These are phyloP conservation scores for Rhopalosiphum maidis DNA, from an alignment of 1,140 invertebrate genomes.

Conservation along the genomic window DNA sequence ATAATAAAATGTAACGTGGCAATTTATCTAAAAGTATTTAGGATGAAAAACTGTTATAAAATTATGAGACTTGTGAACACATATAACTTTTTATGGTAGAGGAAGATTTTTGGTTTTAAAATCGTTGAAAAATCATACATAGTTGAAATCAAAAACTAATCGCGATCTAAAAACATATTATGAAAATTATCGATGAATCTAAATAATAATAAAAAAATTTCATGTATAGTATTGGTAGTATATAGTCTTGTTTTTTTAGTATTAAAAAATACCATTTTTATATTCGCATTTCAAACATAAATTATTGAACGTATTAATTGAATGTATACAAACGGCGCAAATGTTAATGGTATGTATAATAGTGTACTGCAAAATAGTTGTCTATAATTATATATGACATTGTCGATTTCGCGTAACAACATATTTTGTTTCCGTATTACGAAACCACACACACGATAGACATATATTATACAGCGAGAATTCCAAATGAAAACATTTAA, in stretches of 20 bases:
- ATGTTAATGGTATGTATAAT: background rate
- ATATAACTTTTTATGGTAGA: background rate
- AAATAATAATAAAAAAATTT: background rate
- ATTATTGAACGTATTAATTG: background rate
- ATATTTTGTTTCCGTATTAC: background rate
- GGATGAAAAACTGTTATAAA: background rate
- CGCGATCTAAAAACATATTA: background rate
- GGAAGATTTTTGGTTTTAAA: background rate
- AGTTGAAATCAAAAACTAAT: background rate
- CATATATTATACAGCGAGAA: background rate
- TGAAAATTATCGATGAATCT: background rate
- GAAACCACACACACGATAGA: background rate
- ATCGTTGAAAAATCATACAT: background rate
- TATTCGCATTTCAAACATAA: background rate
- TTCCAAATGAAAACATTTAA: background rate
- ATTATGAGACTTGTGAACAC: background rate
- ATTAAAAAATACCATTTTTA: background rate
- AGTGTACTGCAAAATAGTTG: background rate
- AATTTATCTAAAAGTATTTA: background rate
- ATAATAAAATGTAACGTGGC: too few relatives aligned
- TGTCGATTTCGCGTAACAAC: background rate
- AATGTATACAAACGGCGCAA: background rate
- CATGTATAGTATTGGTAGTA: too few relatives aligned
- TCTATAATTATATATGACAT: constrained; percentile 9
- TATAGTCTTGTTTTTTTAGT: background rate